Evolutionary conservation across 1,140 invertebrate genomes (phyloP).

Genomic region (Aphaenogaster floridana): DNA sequence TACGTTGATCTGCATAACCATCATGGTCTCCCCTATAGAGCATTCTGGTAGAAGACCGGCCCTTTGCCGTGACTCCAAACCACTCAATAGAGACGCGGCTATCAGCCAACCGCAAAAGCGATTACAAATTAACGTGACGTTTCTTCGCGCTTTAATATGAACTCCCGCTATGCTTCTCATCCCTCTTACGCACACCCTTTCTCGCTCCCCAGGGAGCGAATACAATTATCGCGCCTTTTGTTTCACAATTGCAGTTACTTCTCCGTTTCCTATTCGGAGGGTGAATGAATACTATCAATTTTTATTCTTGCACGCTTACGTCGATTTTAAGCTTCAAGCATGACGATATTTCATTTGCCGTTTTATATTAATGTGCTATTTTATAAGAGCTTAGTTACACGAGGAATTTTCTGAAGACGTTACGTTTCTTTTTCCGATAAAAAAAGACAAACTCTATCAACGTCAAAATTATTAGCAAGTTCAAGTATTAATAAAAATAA

Average conservation of each 20-base stretch:
- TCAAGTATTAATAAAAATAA: neutral
- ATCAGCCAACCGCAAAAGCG: conserved; percentile 81
- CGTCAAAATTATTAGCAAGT: neutral
- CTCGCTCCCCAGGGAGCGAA: conserved; percentile 75
- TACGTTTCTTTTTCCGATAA: neutral
- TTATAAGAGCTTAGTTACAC: neutral
- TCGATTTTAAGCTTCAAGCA: conserved; percentile 36
- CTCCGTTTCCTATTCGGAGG: conserved; percentile 60
- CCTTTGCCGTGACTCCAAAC: conserved; percentile 69
- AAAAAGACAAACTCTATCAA: neutral
- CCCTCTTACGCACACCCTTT: conserved; percentile 21
- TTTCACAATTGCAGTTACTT: conserved; percentile 80
- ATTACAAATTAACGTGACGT: conserved; percentile 84
- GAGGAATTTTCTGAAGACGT: neutral
- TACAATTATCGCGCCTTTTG: conserved; percentile 86
- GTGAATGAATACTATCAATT: conserved; percentile 75
- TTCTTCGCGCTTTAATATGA: conserved; percentile 83
- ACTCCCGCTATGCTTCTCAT: conserved; percentile 62
- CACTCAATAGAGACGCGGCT: conserved; percentile 78
- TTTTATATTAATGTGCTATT: conserved; percentile 12
- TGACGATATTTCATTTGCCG: conserved; percentile 39
- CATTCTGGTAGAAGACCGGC: conserved; percentile 37
- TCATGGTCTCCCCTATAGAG: conserved; percentile 70
- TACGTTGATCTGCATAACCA: conserved; percentile 83
- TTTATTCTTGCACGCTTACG: conserved; percentile 73